These are phyloP conservation scores for crab-eating macaque (Macaca fascicularis) DNA, from an alignment of 2,113 vertebrate species.

Conservation along the genomic window DNA sequence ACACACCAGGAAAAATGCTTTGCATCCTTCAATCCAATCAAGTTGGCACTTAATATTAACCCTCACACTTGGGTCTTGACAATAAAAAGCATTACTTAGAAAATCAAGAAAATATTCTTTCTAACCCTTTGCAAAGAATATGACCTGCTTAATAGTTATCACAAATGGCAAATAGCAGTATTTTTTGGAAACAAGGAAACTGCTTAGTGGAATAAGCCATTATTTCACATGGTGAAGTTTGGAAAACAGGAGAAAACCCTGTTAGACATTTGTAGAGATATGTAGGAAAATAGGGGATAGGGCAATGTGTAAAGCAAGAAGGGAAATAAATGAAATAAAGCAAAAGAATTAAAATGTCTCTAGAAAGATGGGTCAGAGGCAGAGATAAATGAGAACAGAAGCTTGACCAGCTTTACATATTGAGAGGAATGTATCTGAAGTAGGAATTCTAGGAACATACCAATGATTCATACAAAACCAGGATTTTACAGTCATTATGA, in stretches of 20 bases:
- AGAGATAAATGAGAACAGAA: neutral
- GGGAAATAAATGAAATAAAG: neutral
- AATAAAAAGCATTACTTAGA: constrained; percentile 37
- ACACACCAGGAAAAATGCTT: too few relatives aligned
- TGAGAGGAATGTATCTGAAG: neutral
- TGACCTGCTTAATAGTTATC: neutral
- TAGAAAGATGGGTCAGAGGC: neutral
- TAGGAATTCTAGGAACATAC: neutral
- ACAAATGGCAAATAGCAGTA: neutral
- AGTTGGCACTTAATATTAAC: too few relatives aligned
- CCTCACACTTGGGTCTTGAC: constrained; percentile 4
- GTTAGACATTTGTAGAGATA: neutral
- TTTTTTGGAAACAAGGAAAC: neutral
- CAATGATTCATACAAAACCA: neutral
- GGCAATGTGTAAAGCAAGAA: neutral
- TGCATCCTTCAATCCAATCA: too few relatives aligned
- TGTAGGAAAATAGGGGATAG: neutral
- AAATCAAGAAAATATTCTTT: neutral
- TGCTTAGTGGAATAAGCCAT: neutral
- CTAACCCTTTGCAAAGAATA: neutral
- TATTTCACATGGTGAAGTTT: neutral
- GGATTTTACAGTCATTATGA: neutral
- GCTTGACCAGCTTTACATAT: neutral
- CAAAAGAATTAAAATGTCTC: neutral
- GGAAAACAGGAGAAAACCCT: neutral